Percentiles rank a stretch among this genome's conserved stretches.
These are phyloP conservation scores for Nasonovia ribisnigri DNA, from an alignment of 2,888 invertebrate genomes.

Conservation along the genomic window DNA sequence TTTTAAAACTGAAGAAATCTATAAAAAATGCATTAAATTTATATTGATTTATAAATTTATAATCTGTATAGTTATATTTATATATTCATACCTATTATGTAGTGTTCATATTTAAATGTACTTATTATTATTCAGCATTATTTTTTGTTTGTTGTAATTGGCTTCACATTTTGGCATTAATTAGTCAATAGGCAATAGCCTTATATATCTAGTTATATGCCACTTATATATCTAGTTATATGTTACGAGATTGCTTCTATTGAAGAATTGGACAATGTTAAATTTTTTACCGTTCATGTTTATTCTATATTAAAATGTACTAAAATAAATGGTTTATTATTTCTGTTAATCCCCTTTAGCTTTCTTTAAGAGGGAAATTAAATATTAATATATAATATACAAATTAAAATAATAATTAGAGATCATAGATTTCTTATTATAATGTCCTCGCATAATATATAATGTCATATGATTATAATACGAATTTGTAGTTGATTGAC, in stretches of 20 bases:
- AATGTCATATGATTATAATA: background rate
- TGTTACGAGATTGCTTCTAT: background rate
- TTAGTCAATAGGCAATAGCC: background rate
- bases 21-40: background rate
- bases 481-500: background rate
- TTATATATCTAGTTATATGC: background rate
- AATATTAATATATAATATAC: background rate
- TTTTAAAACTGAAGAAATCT: background rate
- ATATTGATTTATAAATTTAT: slow-evolving; percentile 1
- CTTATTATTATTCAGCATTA: background rate
- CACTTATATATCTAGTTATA: too few relatives aligned
- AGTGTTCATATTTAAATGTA: background rate
- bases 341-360: background rate
- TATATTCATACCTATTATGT: too few relatives aligned
- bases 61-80: background rate
- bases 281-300: background rate
- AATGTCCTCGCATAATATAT: background rate
- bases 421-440: background rate
- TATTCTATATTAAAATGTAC: background rate
- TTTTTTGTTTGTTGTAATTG: background rate
- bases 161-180: background rate
- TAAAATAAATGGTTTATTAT: background rate
- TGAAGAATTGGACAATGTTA: background rate
- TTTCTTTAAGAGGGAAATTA: background rate
- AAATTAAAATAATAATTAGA: background rate